Evolutionary conservation across 2,113 vertebrate species (phyloP).

Genomic region (Scomber japonicus): DNA sequence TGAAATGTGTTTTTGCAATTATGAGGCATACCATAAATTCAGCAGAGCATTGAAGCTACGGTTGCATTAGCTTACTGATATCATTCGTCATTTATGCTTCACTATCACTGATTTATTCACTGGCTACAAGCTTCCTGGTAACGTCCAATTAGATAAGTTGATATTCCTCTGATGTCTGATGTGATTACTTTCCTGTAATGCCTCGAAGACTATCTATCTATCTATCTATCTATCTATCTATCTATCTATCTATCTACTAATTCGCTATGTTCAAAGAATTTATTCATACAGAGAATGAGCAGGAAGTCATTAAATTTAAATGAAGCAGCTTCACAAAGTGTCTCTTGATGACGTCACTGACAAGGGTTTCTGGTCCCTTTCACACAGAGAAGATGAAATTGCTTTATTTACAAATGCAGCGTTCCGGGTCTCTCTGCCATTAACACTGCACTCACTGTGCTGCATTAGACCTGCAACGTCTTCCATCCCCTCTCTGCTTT

Average conservation of each 20-base stretch:
- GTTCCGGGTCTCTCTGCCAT: constrained; percentile 50
- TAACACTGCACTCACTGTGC: constrained; percentile 36
- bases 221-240: background rate
- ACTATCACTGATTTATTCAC: no score
- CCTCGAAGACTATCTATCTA: no score
- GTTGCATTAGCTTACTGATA: no score
- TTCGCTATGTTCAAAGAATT: constrained; percentile 10
- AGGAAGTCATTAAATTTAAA: constrained; percentile 56
- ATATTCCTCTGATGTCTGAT: no score
- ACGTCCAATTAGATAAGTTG: no score
- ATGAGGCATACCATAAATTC: no score
- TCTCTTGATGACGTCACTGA: constrained; percentile 49
- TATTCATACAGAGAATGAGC: background rate
- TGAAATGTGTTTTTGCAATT: no score
- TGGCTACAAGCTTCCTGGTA: no score
- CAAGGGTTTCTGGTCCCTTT: constrained; percentile 36
- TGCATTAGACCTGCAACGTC: constrained; percentile 58
- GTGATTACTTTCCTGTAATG: no score
- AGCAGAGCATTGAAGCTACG: no score
- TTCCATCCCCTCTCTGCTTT: constrained; percentile 33
- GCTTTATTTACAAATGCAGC: constrained; percentile 43
- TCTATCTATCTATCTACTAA: background rate
- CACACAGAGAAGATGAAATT: constrained; percentile 39
- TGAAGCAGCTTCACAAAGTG: background rate
- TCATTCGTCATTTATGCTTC: no score